Evolutionary conservation across 2,113 vertebrate species (phyloP).

Genomic region (Marcusenius ussheri): DNA sequence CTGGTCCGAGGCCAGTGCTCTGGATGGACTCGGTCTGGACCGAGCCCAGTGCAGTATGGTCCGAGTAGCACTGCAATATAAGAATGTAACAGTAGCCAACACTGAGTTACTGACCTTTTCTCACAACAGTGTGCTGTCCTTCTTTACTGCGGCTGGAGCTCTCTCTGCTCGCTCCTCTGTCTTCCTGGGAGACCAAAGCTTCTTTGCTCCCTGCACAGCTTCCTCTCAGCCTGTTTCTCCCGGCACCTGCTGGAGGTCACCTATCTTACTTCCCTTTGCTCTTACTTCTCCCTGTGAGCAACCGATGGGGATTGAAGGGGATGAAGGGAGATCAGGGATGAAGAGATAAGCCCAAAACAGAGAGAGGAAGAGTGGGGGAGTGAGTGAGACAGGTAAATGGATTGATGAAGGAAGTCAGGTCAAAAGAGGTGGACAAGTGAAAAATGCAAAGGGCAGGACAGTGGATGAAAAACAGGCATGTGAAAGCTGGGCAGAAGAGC

Average conservation of each 20-base stretch:
- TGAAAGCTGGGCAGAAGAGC: not conserved
- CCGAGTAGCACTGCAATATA: not conserved
- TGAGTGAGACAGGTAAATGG: slow-evolving; percentile 48
- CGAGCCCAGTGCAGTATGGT: not conserved
- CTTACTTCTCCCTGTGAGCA: slow-evolving; percentile 39
- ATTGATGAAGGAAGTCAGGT: slow-evolving; percentile 57
- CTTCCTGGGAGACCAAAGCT: slow-evolving; percentile 19
- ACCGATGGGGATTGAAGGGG: slow-evolving; percentile 64
- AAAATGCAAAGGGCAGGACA: slow-evolving; percentile 28
- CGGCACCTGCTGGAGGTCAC: slow-evolving; percentile 43
- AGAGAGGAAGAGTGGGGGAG: slow-evolving; percentile 22
- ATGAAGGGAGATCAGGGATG: slow-evolving; percentile 70
- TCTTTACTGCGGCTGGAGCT: not conserved
- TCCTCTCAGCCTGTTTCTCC: slow-evolving; percentile 28
- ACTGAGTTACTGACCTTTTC: slow-evolving; percentile 48
- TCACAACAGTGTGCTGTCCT: not conserved
- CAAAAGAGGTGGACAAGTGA: slow-evolving; percentile 43
- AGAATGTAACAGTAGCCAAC: not conserved
- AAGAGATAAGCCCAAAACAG: slow-evolving; percentile 63
- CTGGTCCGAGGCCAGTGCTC: not conserved
- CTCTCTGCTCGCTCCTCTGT: not conserved
- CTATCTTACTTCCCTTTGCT: slow-evolving; percentile 47
- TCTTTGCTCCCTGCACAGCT: slow-evolving; percentile 21
- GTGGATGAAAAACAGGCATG: slow-evolving; percentile 9
- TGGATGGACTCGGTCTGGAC: not conserved